Percentiles rank a stretch among this genome's conserved stretches.
Conservation (phyloP, 35 echinoderm and acorn worm species). For the Anneissia japonica region DNA sequence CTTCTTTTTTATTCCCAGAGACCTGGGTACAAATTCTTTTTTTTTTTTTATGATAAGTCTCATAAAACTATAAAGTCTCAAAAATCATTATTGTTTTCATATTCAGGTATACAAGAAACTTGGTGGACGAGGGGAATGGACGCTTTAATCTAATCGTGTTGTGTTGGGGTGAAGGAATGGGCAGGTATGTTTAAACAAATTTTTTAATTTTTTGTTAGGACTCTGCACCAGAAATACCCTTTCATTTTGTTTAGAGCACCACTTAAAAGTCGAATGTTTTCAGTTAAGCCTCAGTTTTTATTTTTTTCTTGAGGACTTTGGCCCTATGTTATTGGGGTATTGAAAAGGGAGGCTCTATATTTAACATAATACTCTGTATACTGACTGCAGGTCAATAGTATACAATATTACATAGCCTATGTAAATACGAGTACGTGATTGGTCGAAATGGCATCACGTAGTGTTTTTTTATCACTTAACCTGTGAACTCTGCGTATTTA, state of each 20-base stretch:
- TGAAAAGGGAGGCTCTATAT: background rate
- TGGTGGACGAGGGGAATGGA: constrained; percentile 89
- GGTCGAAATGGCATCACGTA: too few relatives aligned
- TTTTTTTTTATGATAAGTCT: too few relatives aligned
- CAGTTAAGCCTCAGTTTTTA: too few relatives aligned
- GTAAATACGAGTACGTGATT: too few relatives aligned
- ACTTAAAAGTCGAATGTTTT: background rate
- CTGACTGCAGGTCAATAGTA: too few relatives aligned
- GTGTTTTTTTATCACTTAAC: too few relatives aligned
- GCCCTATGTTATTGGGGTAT: background rate
- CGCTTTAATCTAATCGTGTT: constrained; percentile 91
- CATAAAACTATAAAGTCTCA: too few relatives aligned
- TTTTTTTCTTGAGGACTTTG: background rate
- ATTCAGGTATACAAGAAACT: constrained; percentile 91
- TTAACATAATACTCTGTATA: background rate
- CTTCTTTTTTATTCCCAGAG: too few relatives aligned
- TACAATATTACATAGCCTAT: too few relatives aligned
- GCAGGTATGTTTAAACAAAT: constrained; percentile 54
- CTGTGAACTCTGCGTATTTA: too few relatives aligned
- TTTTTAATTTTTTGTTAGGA: background rate
- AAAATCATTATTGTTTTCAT: too few relatives aligned
- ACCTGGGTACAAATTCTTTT: too few relatives aligned
- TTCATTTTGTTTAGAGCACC: background rate
- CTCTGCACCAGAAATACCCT: background rate
- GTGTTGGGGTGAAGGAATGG: constrained; percentile 90